phyloP scores from a whole-genome alignment of 1,140 invertebrate species.

The Sycophaga agraensis region DNA sequence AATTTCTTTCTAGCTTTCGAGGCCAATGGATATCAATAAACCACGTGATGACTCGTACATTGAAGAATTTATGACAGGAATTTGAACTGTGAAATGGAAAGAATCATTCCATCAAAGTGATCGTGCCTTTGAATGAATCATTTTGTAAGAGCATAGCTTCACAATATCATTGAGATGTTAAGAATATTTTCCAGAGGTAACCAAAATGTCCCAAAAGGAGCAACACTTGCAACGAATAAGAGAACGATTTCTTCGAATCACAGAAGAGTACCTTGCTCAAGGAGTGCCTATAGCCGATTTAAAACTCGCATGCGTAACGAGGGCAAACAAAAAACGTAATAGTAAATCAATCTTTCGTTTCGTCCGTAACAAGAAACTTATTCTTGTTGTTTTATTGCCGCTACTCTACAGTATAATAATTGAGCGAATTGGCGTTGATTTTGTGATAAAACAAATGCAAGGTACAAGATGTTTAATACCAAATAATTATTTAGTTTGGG shows the following conservation, averaged over 20 bases:
- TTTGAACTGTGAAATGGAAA: neutral
- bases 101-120: neutral
- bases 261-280: constrained; percentile 33
- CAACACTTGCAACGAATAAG: constrained; percentile 32
- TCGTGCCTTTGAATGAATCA: constrained; percentile 2
- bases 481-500: constrained; percentile 83
- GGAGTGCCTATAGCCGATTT: constrained; percentile 36
- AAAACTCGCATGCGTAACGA: constrained; percentile 18
- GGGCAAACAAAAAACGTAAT: neutral
- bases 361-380: constrained; percentile 25
- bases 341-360: constrained; percentile 9
- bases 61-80: too few relatives aligned
- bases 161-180: constrained; percentile 25
- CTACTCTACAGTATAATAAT: constrained; percentile 32
- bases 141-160: neutral
- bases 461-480: constrained; percentile 66
- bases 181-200: neutral
- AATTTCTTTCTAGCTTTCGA: too few relatives aligned
- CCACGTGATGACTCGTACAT: too few relatives aligned
- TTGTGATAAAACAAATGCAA: constrained; percentile 36
- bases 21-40: too few relatives aligned
- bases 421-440: constrained; percentile 30
- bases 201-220: constrained; percentile 32
- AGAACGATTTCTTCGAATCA: constrained; percentile 39
- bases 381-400: constrained; percentile 31